Conservation (phyloP, 2,113 vertebrate species). For the Empidonax alnorum region DNA sequence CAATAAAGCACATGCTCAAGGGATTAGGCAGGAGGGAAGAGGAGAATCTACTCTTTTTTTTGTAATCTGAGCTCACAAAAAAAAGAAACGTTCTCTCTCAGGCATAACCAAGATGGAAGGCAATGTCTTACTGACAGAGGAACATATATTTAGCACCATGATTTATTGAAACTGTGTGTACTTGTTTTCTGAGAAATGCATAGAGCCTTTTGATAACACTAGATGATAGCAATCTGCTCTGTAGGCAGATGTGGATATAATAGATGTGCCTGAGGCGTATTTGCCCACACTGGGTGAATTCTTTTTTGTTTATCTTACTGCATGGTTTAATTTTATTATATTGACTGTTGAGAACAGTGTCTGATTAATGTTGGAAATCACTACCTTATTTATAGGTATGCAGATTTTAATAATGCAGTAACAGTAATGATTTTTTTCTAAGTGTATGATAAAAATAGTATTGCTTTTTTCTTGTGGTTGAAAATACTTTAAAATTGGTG, state of each 20-base stretch:
- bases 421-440: background rate
- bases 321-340: background rate
- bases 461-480: background rate
- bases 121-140: background rate
- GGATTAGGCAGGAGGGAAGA: background rate
- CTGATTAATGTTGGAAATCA: background rate
- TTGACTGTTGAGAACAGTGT: background rate
- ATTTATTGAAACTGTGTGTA: background rate
- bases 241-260: background rate
- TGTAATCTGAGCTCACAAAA: background rate
- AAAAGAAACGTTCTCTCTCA: background rate
- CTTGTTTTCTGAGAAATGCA: constrained; percentile 17
- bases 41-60: background rate
- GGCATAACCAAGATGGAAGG: background rate
- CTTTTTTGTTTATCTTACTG: background rate
- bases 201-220: background rate
- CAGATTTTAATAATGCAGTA: constrained; percentile 38
- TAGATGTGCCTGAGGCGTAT: background rate
- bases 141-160: background rate
- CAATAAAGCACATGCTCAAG: background rate
- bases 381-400: background rate
- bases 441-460: background rate
- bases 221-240: background rate
- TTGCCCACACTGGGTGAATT: background rate
- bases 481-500: background rate